These are phyloP conservation scores for Sarcophilus harrisii DNA, from an alignment of 2,797 vertebrate genomes.

Conservation along the genomic window DNA sequence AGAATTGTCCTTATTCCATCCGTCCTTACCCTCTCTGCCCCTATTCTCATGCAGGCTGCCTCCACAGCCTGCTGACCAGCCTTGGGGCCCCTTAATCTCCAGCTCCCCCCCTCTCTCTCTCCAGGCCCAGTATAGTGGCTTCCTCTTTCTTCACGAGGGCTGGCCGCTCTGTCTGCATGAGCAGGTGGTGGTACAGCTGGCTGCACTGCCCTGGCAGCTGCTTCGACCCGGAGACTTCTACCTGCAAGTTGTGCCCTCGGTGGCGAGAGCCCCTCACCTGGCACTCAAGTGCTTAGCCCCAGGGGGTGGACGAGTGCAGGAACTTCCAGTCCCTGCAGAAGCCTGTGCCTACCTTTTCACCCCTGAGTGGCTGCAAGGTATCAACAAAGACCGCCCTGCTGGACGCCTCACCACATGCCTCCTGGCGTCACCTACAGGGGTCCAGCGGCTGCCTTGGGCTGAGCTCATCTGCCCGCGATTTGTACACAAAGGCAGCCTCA, in stretches of 20 bases:
- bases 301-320: constrained; percentile 91
- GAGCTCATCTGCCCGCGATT: constrained; percentile 95
- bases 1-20: background rate
- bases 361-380: constrained; percentile 93
- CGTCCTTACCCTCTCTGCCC: background rate
- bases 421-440: constrained; percentile 91
- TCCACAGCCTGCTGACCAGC: constrained; percentile 2
- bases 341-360: constrained; percentile 94
- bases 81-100: constrained; percentile 47
- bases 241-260: constrained; percentile 94
- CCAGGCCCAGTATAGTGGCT: constrained; percentile 94
- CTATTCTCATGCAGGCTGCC: background rate
- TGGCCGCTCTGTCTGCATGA: constrained; percentile 94
- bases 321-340: constrained; percentile 90
- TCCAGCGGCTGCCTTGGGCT: constrained; percentile 91
- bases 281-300: constrained; percentile 93
- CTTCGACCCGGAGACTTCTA: constrained; percentile 94
- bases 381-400: constrained; percentile 93
- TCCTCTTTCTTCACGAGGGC: constrained; percentile 94
- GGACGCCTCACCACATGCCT: constrained; percentile 90
- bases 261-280: constrained; percentile 91
- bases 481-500: constrained; percentile 89
- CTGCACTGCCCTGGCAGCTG: constrained; percentile 94
- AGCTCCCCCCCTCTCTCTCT: constrained; percentile 59
- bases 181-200: constrained; percentile 93